Percentiles rank a stretch among this genome's conserved stretches.
Evolutionary conservation across 2,888 invertebrate species (phyloP).

Genomic region (Drosophila meridiana): DNA sequence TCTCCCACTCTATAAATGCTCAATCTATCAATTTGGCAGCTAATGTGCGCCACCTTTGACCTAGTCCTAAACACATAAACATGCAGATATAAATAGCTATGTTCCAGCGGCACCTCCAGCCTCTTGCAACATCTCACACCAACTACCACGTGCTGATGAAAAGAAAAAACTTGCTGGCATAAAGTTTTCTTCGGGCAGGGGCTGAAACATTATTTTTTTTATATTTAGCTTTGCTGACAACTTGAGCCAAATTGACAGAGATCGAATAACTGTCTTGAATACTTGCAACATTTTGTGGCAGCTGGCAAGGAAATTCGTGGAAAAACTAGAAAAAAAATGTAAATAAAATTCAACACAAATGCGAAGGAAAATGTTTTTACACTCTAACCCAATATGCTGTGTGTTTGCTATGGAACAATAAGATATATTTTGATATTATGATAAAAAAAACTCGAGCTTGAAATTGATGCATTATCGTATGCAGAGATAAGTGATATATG

Average conservation of each 20-base stretch:
- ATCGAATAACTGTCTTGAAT: slow-evolving; percentile 34
- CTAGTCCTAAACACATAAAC: slow-evolving; percentile 15
- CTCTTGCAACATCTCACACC: too few relatives aligned
- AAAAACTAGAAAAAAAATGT: neutral
- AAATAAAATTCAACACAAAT: neutral
- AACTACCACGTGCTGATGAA: slow-evolving; percentile 8
- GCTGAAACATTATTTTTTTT: slow-evolving; percentile 6
- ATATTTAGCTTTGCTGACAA: slow-evolving; percentile 23
- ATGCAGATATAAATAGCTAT: neutral
- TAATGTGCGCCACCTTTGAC: slow-evolving; percentile 45
- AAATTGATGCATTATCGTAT: neutral
- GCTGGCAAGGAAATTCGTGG: neutral
- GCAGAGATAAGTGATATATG: neutral
- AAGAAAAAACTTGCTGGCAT: slow-evolving; percentile 42
- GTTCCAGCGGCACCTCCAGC: neutral
- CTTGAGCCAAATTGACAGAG: slow-evolving; percentile 28
- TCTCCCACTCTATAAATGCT: slow-evolving; percentile 48
- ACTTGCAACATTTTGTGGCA: slow-evolving; percentile 17
- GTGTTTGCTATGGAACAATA: neutral
- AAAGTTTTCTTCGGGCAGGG: slow-evolving; percentile 35
- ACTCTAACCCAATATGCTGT: neutral
- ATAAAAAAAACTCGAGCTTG: neutral
- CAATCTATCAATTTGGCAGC: slow-evolving; percentile 48
- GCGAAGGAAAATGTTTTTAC: neutral
- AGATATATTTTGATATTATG: neutral